phyloP scores from a whole-genome alignment of 2,113 vertebrate species.

The Turdus rufiventris region DNA sequence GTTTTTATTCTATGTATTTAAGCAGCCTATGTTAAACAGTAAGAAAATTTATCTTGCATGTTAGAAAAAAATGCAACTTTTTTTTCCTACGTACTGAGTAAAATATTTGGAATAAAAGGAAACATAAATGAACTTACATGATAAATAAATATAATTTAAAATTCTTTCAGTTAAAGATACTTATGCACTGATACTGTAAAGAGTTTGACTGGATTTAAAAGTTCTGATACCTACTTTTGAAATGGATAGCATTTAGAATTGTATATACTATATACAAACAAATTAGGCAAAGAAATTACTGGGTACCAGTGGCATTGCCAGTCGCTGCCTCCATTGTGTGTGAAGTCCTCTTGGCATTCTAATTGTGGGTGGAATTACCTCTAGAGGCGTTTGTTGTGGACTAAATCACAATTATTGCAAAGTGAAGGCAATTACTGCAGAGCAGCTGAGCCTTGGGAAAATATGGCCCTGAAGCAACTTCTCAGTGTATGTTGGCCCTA shows the following conservation, averaged over 20 bases:
- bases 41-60: background rate
- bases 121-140: background rate
- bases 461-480: background rate
- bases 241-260: background rate
- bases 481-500: background rate
- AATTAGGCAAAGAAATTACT: background rate
- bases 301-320: background rate
- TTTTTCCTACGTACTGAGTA: background rate
- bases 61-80: background rate
- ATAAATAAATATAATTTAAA: background rate
- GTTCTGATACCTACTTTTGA: background rate
- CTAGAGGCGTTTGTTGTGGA: background rate
- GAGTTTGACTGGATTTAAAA: background rate
- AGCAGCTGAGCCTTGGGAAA: slow-evolving; percentile 7
- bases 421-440: background rate
- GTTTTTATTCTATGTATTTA: fast-evolving
- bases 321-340: background rate
- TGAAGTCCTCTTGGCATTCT: background rate
- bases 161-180: background rate
- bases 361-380: background rate
- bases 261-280: background rate
- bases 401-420: slow-evolving; percentile 33
- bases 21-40: background rate
- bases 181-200: background rate
- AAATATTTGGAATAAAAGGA: background rate